Conservation (phyloP, 2,888 invertebrate genomes). For the Protophormia terraenovae region DNA sequence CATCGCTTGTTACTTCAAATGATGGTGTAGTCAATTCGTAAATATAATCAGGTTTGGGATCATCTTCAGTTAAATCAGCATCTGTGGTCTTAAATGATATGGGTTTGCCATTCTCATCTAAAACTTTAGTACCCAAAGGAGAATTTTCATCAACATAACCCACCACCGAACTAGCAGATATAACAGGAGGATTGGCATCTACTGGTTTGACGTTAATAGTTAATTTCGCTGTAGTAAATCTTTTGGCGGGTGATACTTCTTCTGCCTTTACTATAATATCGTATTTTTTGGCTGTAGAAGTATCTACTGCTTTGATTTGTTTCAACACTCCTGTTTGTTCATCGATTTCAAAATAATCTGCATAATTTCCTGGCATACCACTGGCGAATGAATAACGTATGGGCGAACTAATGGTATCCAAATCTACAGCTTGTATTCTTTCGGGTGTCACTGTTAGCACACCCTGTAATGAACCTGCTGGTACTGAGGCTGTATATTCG, state of each 20-base stretch:
- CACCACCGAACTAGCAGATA: constrained; percentile 87
- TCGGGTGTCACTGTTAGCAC: constrained; percentile 92
- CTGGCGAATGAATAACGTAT: constrained; percentile 91
- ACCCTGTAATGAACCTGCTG: constrained; percentile 89
- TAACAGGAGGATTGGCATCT: constrained; percentile 92
- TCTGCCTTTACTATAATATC: constrained; percentile 93
- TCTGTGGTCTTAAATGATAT: constrained; percentile 90
- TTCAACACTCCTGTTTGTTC: constrained; percentile 90
- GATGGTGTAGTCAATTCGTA: constrained; percentile 93
- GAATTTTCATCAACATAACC: constrained; percentile 94
- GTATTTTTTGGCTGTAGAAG: constrained; percentile 89
- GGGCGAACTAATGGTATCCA: constrained; percentile 92
- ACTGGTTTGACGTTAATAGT: constrained; percentile 92
- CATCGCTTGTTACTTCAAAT: constrained; percentile 89
- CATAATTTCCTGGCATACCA: constrained; percentile 89
- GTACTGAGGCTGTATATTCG: constrained; percentile 91
- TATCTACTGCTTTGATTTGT: constrained; percentile 91
- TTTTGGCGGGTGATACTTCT: constrained; percentile 89
- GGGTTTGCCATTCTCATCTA: constrained; percentile 86
- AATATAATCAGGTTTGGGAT: constrained; percentile 89
- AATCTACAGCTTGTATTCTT: constrained; percentile 94
- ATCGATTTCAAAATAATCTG: constrained; percentile 92
- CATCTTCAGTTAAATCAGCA: constrained; percentile 91
- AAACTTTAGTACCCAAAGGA: constrained; percentile 90
- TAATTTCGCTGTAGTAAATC: constrained; percentile 92